Evolutionary conservation across 2,113 vertebrate genomes (phyloP), one percentile per base, ranked within the genome.

Genomic region (Tyrannus savana): DNA sequence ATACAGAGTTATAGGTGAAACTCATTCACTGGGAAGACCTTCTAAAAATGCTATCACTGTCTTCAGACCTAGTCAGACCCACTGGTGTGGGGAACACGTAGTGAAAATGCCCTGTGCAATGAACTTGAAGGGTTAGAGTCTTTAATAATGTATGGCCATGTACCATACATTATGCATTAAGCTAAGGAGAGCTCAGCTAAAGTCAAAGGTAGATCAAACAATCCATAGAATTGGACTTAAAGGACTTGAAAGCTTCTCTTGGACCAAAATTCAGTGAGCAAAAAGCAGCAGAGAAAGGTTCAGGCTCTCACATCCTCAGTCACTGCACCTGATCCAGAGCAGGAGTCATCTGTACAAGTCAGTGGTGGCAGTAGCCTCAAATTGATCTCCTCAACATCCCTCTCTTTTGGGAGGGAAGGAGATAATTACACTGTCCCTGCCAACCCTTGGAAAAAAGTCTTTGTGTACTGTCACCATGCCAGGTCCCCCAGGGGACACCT

Each of bases 131-230:
- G 66, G 60, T 76, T 90, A 68, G 47, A 84, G 21, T 19, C 75
- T 52, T 94, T 72, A 94, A 87, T 89, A 89, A 95, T 62, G 8
- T 44, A 87, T n/a, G 22, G 60, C 10, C n/a, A 79, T 71, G 56
- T 72, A 72, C 49, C 53, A 79, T 90, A 14, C 59, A 85, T 85
- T 92, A 93, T 39, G 46, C 76, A 95, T 86, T 62, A 80, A 83
- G 71, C 67, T 93, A 79, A 86, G 71, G 25, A 4, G 1, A 88
- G 53, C 44, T 76, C 58, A 86, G 64, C 12, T 93, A 3, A 89
- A 95, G 89, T 67, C 83, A 93, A 74, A 81, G 42, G 33, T 6
- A 84, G 50, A 85, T 84, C 25, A 90, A 84, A 55, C 30, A 58
- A 67, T 53, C 33, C 39, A 47, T 30, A 10, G 8, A 12, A 47